These are phyloP conservation scores for Heteromormyrus szaboi DNA, from an alignment of 2,797 vertebrate species.

Conservation along the genomic window DNA sequence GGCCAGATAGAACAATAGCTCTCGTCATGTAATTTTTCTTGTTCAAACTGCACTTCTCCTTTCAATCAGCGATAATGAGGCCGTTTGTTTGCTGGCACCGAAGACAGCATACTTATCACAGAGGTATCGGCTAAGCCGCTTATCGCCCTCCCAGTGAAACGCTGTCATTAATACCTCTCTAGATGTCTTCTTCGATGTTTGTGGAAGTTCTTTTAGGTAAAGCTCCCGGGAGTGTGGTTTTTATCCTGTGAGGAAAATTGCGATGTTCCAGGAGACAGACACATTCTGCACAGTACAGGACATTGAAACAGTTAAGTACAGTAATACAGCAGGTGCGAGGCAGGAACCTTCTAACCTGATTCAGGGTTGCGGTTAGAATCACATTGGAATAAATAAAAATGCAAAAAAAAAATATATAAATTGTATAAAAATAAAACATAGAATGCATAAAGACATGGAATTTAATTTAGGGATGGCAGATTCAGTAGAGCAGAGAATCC, in stretches of 20 bases:
- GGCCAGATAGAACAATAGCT: slow-evolving; percentile 34
- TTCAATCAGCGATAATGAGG: slow-evolving; percentile 52
- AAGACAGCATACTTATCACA: slow-evolving; percentile 48
- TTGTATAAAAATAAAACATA: background rate
- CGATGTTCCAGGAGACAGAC: background rate
- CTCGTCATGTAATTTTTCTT: slow-evolving; percentile 42
- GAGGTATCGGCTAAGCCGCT: slow-evolving; percentile 46
- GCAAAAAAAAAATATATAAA: background rate
- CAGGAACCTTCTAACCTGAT: background rate
- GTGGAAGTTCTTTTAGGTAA: background rate
- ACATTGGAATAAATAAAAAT: background rate
- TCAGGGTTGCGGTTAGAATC: background rate
- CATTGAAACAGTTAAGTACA: background rate
- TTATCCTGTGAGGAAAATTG: background rate
- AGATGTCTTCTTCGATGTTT: slow-evolving; percentile 18
- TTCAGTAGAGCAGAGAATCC: background rate
- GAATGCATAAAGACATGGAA: background rate
- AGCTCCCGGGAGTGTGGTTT: background rate
- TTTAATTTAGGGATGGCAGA: background rate
- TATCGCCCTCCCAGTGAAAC: slow-evolving; percentile 35
- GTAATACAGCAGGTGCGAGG: background rate
- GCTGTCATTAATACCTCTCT: slow-evolving; percentile 48
- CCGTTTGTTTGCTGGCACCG: slow-evolving; percentile 52
- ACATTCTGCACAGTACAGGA: background rate
- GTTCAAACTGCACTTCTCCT: slow-evolving; percentile 38